These are phyloP conservation scores for Microdon myrmicae DNA, from an alignment of 2,888 invertebrate genomes.

Conservation along the genomic window DNA sequence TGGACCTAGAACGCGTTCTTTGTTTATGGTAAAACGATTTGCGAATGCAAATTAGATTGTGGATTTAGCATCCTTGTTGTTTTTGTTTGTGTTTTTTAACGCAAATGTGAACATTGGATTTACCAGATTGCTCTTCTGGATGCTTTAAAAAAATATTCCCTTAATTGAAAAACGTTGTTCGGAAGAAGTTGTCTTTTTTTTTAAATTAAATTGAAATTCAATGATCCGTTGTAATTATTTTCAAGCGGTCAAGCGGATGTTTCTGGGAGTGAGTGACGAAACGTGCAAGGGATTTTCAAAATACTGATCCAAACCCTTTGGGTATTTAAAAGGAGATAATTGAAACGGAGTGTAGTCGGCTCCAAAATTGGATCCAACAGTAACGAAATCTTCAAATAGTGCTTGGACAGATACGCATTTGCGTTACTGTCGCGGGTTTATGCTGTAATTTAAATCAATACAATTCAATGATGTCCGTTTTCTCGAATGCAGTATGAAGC, in stretches of 20 bases:
- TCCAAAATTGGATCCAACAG: too few species aligned
- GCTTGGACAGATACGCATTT: too few species aligned
- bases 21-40: constrained; percentile 47
- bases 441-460: too few species aligned
- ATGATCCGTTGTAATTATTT: constrained; percentile 25
- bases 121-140: constrained; percentile 16
- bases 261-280: background rate
- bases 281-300: background rate
- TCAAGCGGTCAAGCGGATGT: constrained; percentile 15
- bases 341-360: too few species aligned
- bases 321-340: constrained; percentile 3
- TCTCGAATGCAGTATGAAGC: too few species aligned
- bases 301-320: too few species aligned
- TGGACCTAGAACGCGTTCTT: constrained; percentile 42
- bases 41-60: constrained; percentile 50
- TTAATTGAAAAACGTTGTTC: constrained; percentile 48
- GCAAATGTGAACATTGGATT: constrained; percentile 11
- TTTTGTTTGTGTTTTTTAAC: constrained; percentile 2
- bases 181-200: constrained; percentile 1
- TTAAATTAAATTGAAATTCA: too few species aligned
- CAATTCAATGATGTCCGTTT: too few species aligned
- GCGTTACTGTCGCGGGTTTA: too few species aligned
- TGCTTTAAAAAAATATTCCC: constrained; percentile 34
- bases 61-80: constrained; percentile 27
- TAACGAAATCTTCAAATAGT: too few species aligned